These are phyloP conservation scores for Chaenogobius annularis DNA, from an alignment of 2,113 vertebrate genomes.

Conservation along the genomic window DNA sequence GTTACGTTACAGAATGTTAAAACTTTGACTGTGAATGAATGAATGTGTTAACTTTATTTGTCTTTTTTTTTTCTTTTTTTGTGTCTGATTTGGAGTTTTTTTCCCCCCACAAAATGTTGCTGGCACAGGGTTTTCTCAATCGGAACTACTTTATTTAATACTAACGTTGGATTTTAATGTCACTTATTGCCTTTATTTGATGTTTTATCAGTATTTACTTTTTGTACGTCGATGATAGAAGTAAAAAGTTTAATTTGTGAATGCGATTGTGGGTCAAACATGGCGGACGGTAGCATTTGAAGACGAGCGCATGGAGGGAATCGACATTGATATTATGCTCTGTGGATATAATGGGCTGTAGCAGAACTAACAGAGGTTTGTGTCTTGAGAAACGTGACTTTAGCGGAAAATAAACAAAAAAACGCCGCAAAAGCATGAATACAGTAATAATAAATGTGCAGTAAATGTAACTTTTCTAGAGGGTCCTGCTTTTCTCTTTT, in stretches of 20 bases:
- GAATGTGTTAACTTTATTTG: conserved; percentile 52
- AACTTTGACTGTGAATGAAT: conserved; percentile 75
- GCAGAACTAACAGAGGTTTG: conserved; percentile 37
- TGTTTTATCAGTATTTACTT: not conserved
- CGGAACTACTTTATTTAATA: not conserved
- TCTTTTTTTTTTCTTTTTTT: not conserved
- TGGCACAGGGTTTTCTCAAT: not conserved
- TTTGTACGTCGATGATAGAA: not conserved
- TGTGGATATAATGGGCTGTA: conserved; percentile 37
- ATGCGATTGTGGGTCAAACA: conserved; percentile 35
- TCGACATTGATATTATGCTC: conserved; percentile 39
- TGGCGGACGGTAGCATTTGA: conserved; percentile 17
- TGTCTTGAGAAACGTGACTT: not conserved
- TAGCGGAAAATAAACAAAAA: not conserved
- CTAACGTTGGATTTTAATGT: not conserved
- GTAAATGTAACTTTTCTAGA: too few species aligned
- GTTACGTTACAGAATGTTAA: conserved; percentile 66
- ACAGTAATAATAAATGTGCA: too few species aligned
- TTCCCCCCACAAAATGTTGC: too few species aligned
- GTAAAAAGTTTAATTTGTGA: conserved; percentile 49
- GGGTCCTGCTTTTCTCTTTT: too few species aligned
- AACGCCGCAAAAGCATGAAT: too few species aligned
- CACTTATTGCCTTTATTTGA: not conserved
- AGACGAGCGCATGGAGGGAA: conserved; percentile 10
- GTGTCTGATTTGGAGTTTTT: not conserved